Conservation (phyloP, 2,888 invertebrate genomes). For the Conus canariensis region DNA sequence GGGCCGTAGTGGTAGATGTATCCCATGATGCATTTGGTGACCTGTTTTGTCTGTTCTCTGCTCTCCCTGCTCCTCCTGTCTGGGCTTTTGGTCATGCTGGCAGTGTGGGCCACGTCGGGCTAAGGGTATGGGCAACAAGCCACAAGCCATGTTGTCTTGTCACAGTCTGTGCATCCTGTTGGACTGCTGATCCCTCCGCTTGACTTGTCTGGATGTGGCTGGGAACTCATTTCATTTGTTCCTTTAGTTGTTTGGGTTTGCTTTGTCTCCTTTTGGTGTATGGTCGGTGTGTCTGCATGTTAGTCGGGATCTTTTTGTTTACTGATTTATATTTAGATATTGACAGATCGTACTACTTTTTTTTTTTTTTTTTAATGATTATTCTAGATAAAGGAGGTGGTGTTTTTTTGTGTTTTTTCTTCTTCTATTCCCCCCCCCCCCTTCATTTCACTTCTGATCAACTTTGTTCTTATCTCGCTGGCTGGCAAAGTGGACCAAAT, state of each 20-base stretch:
- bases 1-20: neutral
- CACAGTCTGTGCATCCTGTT: neutral
- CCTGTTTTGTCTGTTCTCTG: conserved; percentile 19
- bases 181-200: neutral
- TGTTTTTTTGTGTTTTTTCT: no score
- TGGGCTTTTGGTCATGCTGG: conserved; percentile 38
- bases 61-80: conserved; percentile 20
- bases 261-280: neutral
- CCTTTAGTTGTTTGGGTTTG: neutral
- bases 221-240: neutral
- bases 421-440: no score
- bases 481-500: neutral
- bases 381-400: no score
- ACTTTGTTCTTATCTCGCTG: neutral
- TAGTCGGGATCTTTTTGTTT: no score
- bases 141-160: neutral
- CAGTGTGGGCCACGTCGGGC: conserved; percentile 52
- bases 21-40: neutral
- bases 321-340: no score
- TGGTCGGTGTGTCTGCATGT: neutral
- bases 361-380: no score
- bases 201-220: neutral
- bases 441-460: neutral
- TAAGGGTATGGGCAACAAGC: conserved; percentile 45
- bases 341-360: no score